Base-by-base conservation (phyloP, 2,888 invertebrate genomes). In the Drosophila silvestris region DNA sequence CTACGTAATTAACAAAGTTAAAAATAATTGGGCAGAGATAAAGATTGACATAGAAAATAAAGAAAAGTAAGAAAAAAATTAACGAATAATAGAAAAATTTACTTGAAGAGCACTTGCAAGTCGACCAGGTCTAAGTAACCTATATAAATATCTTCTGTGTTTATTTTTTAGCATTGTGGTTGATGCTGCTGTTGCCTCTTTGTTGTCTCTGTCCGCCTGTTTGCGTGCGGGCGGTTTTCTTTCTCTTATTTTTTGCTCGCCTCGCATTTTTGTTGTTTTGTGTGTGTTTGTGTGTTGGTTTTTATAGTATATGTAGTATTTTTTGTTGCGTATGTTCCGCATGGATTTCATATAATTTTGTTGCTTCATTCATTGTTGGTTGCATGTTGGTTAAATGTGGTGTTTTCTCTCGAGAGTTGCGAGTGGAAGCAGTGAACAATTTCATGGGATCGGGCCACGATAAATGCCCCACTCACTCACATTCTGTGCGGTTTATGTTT, bases 301-400 rank as follows among this genome's bases (percentile, higher is more conserved):
- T 26, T 50, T 44, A 22, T 41, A 22, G 44, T 35, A 30, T 12
- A 30, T 60, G 39, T 64, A 32, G 44, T 60, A 56, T 47, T 75
- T 67, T 56, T 66, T 41, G 54, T 73, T 70, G 79, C 52, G 70
- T 60, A 39, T 70, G 80, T 68, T 72, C 56, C 65, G 76, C 75
- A 58, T 74, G 83, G 74, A 78, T 81, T 84, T 80, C 75, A 76
- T 82, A 81, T 89, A 83, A 90, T 81, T 89, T 90, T 89, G 90
- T 90, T 83, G 91, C 89, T 86, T 83, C 86, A 90, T 91, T 91
- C 91, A 91, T 85, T 91, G 91, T 85, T 74, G 85, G 81, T 78
- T 83, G 83, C 81, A 78, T 81, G 85, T 81, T 70, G 74, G 67
- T 74, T 74, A 79, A 82, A 77, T 82, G 68, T 74, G 65, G 61